phyloP scores from a whole-genome alignment of 2,888 invertebrate genomes.

The Cyrtodaria siliqua region DNA sequence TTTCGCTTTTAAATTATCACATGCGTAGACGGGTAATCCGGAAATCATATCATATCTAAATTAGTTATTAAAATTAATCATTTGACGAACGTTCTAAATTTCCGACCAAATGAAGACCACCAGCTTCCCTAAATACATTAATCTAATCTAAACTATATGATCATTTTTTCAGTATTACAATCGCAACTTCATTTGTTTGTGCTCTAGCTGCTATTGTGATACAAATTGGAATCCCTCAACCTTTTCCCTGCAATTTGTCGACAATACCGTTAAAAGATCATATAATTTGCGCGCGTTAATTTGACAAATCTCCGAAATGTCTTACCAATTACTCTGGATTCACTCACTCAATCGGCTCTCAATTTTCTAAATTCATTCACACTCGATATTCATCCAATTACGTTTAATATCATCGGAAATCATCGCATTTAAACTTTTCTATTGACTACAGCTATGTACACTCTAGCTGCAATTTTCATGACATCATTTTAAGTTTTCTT shows the following conservation, averaged over 20 bases:
- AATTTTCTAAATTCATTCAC: conserved; percentile 55
- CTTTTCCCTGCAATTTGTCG: conserved; percentile 1
- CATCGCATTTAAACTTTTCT: conserved; percentile 10
- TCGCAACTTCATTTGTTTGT: too few relatives aligned
- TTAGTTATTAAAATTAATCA: too few relatives aligned
- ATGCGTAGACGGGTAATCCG: too few relatives aligned
- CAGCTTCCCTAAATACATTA: too few relatives aligned
- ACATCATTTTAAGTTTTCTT: too few relatives aligned
- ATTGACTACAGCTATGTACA: not conserved
- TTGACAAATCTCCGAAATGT: conserved; percentile 51
- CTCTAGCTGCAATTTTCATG: conserved; percentile 2
- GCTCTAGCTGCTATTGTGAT: too few relatives aligned
- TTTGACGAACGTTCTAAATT: too few relatives aligned
- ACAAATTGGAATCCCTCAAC: too few relatives aligned
- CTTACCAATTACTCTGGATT: conserved; percentile 50
- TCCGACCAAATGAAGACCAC: too few relatives aligned
- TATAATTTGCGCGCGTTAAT: conserved; percentile 50
- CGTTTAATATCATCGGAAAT: conserved; percentile 30
- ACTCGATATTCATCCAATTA: conserved; percentile 56
- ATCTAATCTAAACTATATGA: too few relatives aligned
- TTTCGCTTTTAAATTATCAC: not conserved
- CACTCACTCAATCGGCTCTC: conserved; percentile 39
- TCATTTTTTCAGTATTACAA: too few relatives aligned
- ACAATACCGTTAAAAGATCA: conserved; percentile 38
- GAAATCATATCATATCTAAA: too few relatives aligned